Percentiles rank a stretch among this genome's conserved stretches.
Conservation (phyloP, 2,888 invertebrate genomes). For the Aethes cnicana region DNA sequence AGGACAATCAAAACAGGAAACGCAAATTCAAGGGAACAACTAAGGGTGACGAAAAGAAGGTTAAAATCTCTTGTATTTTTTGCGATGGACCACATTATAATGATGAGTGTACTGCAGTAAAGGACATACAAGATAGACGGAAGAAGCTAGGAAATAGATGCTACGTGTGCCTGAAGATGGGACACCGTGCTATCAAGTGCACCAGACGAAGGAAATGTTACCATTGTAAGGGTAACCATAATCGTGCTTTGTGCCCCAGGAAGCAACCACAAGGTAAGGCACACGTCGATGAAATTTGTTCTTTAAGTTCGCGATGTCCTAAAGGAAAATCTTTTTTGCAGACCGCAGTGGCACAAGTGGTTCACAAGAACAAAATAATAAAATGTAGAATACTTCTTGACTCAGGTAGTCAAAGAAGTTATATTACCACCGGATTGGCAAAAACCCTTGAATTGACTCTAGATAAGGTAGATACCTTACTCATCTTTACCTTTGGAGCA, state of each 20-base stretch:
- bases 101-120: neutral
- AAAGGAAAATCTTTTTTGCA: neutral
- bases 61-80: constrained; percentile 1
- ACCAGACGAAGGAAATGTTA: neutral
- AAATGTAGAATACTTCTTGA: neutral
- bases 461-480: too few relatives aligned
- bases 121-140: neutral
- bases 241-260: neutral
- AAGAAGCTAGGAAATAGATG: neutral
- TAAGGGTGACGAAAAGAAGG: too few relatives aligned
- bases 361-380: neutral
- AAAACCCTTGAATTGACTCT: neutral
- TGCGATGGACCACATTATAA: neutral
- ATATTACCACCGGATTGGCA: neutral
- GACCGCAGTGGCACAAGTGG: neutral
- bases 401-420: neutral
- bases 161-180: neutral
- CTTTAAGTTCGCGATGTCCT: too few relatives aligned
- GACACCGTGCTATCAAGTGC: neutral
- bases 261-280: neutral
- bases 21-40: too few relatives aligned
- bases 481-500: too few relatives aligned
- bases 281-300: too few relatives aligned
- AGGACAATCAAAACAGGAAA: too few relatives aligned
- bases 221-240: neutral